Conservation (phyloP, 1,140 invertebrate genomes). For the Anastrepha ludens region DNA sequence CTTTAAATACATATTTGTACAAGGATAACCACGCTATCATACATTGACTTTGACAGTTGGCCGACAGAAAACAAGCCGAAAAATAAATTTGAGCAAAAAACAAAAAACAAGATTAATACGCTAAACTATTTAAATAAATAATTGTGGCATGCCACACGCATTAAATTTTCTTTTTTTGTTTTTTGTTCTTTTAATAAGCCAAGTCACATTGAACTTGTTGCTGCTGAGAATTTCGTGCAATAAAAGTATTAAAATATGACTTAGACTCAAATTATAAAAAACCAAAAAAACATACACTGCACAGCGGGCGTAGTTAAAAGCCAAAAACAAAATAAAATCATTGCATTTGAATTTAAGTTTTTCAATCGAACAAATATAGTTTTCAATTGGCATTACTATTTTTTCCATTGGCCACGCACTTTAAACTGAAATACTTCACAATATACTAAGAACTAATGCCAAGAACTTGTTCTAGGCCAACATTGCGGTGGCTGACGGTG, state of each 20-base stretch:
- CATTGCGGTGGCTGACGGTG: neutral
- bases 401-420: conserved; percentile 33
- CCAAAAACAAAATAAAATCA: no score
- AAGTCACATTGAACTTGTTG: conserved; percentile 47
- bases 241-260: conserved; percentile 19
- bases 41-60: conserved; percentile 51
- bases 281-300: neutral
- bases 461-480: conserved; percentile 43
- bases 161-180: no score
- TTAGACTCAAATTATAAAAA: neutral
- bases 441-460: neutral
- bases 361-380: neutral
- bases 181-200: neutral
- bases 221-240: neutral
- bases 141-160: no score
- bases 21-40: conserved; percentile 49
- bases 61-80: conserved; percentile 44
- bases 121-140: neutral
- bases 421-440: neutral
- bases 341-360: neutral
- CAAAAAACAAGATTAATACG: neutral
- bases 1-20: conserved; percentile 27
- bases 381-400: neutral
- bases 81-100: neutral
- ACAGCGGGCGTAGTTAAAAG: neutral